Conservation (phyloP, 2,888 invertebrate species). For the Melanargia galathea region DNA sequence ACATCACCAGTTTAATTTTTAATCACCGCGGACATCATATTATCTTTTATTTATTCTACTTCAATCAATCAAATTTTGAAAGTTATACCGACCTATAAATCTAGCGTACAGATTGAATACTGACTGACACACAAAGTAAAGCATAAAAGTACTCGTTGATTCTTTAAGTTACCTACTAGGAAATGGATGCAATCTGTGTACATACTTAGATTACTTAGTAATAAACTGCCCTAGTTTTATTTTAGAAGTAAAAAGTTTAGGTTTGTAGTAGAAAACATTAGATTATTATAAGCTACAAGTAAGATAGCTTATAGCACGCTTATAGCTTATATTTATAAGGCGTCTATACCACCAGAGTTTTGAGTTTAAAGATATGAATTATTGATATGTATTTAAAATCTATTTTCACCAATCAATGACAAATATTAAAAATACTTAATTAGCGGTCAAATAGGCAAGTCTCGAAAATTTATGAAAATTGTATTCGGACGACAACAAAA, state of each 20-base stretch:
- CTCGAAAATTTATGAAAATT: neutral
- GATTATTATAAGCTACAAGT: no score
- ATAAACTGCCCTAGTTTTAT: no score
- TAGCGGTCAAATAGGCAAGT: neutral
- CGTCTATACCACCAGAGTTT: no score
- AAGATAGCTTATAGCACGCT: no score
- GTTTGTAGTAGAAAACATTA: no score
- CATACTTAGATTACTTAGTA: no score
- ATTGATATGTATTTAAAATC: no score
- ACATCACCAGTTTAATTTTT: slow-evolving; percentile 6
- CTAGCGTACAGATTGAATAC: neutral
- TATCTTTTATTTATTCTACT: neutral
- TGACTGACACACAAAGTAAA: neutral
- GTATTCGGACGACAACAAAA: slow-evolving; percentile 3
- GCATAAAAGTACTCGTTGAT: neutral
- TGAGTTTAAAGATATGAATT: no score
- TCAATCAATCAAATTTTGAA: slow-evolving; percentile 6
- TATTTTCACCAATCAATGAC: neutral
- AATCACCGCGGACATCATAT: neutral
- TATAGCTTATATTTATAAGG: no score
- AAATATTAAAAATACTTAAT: neutral
- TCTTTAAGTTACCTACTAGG: no score
- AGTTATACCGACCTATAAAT: neutral
- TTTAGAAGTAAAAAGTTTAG: no score
- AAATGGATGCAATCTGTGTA: no score